phyloP scores from a whole-genome alignment of 2,113 vertebrate species.

The Muntiacus muntjak region DNA sequence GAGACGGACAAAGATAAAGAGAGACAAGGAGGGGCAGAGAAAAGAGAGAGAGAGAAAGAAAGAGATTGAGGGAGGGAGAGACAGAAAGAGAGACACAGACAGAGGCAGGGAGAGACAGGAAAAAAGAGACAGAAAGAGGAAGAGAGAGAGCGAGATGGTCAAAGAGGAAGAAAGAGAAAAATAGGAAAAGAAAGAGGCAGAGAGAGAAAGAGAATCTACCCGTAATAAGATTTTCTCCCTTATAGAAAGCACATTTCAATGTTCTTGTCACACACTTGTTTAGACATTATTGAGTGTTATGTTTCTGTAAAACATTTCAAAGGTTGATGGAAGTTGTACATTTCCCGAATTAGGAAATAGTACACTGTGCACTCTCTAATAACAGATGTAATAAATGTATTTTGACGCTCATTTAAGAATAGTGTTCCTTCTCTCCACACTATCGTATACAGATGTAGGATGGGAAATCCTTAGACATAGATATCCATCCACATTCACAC shows the following conservation, averaged over 20 bases:
- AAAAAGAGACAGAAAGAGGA: neutral
- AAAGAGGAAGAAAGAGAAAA: neutral
- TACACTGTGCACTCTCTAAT: constrained; percentile 47
- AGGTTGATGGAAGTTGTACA: constrained; percentile 69
- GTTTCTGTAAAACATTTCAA: constrained; percentile 74
- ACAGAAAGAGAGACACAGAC: neutral
- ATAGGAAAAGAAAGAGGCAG: neutral
- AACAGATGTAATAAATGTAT: constrained; percentile 40
- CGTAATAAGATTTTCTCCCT: constrained; percentile 10
- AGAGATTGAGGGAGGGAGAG: neutral
- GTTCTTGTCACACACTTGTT: constrained; percentile 68
- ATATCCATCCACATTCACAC: neutral
- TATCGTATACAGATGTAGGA: constrained; percentile 19
- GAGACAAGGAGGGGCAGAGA: neutral
- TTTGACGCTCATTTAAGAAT: constrained; percentile 58
- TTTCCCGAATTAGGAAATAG: constrained; percentile 56
- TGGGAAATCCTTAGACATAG: neutral
- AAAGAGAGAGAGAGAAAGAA: neutral
- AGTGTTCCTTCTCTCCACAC: constrained; percentile 41
- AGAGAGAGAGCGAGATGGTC: neutral
- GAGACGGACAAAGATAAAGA: neutral
- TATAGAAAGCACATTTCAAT: constrained; percentile 53
- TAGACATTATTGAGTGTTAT: constrained; percentile 71
- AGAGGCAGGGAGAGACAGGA: neutral
- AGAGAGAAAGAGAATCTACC: neutral